Evolutionary conservation across 2,113 vertebrate genomes (phyloP).

Genomic region (Urocolius indicus): DNA sequence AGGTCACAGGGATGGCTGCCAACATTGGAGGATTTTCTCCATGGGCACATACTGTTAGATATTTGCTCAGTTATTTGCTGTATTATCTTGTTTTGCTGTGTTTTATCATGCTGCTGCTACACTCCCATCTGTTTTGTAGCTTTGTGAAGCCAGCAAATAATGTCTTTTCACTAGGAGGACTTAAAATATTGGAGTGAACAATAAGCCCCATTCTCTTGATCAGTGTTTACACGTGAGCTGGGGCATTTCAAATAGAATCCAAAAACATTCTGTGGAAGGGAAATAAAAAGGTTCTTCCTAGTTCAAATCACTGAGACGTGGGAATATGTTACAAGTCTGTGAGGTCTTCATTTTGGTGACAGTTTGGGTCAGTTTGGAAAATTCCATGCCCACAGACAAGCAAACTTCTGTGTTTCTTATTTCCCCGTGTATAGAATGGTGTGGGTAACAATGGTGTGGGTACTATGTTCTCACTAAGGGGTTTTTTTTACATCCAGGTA

Average conservation of each 20-base stretch:
- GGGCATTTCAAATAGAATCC: conserved; percentile 8
- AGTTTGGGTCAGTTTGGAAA: not conserved
- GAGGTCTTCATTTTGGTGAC: not conserved
- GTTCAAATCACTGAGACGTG: not conserved
- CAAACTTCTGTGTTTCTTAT: not conserved
- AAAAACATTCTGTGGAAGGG: not conserved
- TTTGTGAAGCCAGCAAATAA: not conserved
- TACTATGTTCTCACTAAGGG: not conserved
- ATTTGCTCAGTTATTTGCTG: not conserved
- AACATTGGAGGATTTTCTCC: not conserved
- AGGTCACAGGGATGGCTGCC: not conserved
- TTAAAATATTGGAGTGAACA: not conserved
- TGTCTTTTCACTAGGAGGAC: conserved; percentile 5
- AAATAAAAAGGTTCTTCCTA: not conserved
- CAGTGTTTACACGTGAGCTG: not conserved
- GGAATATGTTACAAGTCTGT: not conserved
- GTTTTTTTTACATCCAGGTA: not conserved
- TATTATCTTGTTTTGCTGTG: not conserved
- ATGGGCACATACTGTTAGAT: not conserved
- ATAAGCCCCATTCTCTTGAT: conserved; percentile 23
- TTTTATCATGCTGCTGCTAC: not conserved
- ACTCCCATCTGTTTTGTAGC: not conserved
- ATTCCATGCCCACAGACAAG: not conserved
- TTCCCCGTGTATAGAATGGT: not conserved
- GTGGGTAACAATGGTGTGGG: not conserved